These are phyloP conservation scores for Boulengeromyrus knoepffleri DNA, from an alignment of 2,113 vertebrate species.

Conservation along the genomic window DNA sequence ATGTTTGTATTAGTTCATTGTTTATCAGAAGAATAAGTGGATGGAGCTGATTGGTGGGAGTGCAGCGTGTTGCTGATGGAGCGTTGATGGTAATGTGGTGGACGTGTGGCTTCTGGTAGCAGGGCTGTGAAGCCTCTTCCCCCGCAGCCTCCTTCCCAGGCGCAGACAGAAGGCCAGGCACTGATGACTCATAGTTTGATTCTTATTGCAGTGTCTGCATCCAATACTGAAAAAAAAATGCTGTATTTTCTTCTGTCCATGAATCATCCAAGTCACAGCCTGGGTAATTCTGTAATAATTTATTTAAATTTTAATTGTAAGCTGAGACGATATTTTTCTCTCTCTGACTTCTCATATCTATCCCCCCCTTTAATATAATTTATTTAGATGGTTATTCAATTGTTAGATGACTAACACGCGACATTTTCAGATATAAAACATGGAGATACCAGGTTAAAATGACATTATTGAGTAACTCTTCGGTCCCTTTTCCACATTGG, in stretches of 20 bases:
- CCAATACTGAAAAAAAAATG: conserved; percentile 41
- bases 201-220: conserved; percentile 48
- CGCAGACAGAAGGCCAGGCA: conserved; percentile 27
- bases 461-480: not conserved
- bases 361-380: not conserved
- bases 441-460: not conserved
- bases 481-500: not conserved
- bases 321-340: not conserved
- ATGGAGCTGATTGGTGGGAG: not conserved
- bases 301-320: not conserved
- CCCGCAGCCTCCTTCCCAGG: not conserved
- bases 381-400: not conserved
- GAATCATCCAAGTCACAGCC: conserved; percentile 32
- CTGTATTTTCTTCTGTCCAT: conserved; percentile 34
- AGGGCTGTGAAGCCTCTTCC: not conserved
- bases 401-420: not conserved
- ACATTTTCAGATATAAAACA: not conserved
- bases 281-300: not conserved
- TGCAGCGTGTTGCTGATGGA: not conserved
- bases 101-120: not conserved
- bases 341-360: not conserved
- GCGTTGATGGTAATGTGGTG: not conserved
- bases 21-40: not conserved
- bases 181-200: conserved; percentile 57
- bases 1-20: not conserved